Conservation (phyloP, 2,113 vertebrate genomes). For the Acrocephalus arundinaceus region DNA sequence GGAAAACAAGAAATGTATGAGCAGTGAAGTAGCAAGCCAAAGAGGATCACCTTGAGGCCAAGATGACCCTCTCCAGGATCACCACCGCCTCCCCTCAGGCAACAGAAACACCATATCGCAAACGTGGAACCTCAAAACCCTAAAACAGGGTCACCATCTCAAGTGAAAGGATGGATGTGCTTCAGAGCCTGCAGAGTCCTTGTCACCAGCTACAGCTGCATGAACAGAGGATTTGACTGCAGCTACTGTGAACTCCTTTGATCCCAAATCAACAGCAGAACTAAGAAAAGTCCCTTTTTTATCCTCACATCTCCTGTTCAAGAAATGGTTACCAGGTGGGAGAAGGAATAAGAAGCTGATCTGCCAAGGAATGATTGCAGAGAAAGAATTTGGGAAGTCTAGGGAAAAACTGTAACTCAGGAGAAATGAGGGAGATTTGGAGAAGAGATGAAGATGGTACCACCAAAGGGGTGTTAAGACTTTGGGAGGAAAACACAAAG, state of each 20-base stretch:
- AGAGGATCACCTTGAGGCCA: background rate
- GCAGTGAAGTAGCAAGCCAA: background rate
- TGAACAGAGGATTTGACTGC: background rate
- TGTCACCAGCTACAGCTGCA: background rate
- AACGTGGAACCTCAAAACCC: background rate
- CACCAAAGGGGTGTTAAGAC: background rate
- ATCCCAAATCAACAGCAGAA: background rate
- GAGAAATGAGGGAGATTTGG: background rate
- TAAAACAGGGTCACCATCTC: background rate
- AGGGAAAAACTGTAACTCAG: background rate
- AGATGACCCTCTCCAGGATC: background rate
- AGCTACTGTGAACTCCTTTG: background rate
- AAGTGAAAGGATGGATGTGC: background rate
- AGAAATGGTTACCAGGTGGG: background rate
- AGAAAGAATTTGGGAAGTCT: background rate
- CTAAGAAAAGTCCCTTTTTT: background rate
- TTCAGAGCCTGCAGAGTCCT: background rate
- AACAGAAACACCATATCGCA: background rate
- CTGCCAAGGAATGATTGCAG: background rate
- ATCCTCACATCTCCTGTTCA: background rate
- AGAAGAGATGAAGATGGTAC: background rate
- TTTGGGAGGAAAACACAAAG: background rate
- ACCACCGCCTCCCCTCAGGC: fast-evolving
- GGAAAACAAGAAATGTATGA: background rate
- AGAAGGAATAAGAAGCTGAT: background rate